Conservation (phyloP, 2,888 invertebrate species). For the Eurytoma californica region DNA sequence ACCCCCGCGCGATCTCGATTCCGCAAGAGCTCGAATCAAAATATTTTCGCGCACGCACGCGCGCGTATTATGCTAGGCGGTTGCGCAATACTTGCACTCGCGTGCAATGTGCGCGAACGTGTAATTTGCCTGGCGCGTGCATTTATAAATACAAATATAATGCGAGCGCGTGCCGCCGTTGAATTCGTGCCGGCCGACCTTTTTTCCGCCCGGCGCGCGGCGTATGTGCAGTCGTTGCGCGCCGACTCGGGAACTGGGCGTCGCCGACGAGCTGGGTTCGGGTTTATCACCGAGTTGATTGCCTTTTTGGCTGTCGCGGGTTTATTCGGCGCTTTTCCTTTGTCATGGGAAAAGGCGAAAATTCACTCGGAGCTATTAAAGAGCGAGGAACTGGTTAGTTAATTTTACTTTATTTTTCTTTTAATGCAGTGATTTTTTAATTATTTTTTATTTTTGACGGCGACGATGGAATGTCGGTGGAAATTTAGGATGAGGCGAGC, state of each 20-base stretch:
- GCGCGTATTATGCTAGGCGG: background rate
- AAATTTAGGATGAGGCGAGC: too few species aligned
- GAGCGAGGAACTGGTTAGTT: too few species aligned
- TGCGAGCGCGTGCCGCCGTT: background rate
- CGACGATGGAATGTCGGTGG: too few species aligned
- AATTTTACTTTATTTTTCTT: too few species aligned
- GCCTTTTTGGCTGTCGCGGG: too few species aligned
- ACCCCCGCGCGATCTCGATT: background rate
- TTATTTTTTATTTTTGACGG: too few species aligned
- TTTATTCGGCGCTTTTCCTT: too few species aligned
- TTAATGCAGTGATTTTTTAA: too few species aligned
- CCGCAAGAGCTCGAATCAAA: background rate
- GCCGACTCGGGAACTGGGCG: background rate
- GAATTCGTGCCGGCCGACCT: background rate
- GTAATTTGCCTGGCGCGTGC: constrained; percentile 39
- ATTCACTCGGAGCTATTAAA: too few species aligned
- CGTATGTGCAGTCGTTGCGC: background rate
- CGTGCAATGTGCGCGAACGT: constrained; percentile 22
- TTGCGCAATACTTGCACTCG: constrained; percentile 21
- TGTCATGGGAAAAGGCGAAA: too few species aligned
- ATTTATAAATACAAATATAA: constrained; percentile 41
- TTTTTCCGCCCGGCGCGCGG: background rate
- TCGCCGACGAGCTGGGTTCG: too few species aligned
- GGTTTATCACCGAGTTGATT: too few species aligned
- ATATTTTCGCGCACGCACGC: background rate